These are phyloP conservation scores for Lucinisca nassula DNA, from an alignment of 2,888 invertebrate species.

Conservation along the genomic window DNA sequence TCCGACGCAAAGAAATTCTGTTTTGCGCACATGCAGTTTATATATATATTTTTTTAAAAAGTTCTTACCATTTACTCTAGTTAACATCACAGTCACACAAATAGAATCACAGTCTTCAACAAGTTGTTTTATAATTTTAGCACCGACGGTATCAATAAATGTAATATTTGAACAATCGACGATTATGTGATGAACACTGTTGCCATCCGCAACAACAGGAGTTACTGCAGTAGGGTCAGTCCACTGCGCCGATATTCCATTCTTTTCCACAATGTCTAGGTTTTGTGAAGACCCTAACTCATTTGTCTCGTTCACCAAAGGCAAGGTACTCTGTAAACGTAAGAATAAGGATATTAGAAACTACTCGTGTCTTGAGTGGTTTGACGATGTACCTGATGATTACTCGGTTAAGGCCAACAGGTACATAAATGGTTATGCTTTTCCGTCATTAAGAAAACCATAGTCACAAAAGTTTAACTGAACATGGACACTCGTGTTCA, in stretches of 20 bases:
- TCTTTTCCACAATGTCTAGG: slow-evolving; percentile 7
- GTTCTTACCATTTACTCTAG: slow-evolving; percentile 54
- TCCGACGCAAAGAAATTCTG: too few relatives aligned
- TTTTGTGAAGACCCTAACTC: slow-evolving; percentile 32
- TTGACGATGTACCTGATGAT: too few relatives aligned
- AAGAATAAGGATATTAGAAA: too few relatives aligned
- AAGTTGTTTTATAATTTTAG: slow-evolving; percentile 82
- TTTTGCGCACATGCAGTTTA: too few relatives aligned
- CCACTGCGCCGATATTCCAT: not conserved
- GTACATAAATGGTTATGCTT: too few relatives aligned
- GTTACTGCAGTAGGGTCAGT: not conserved
- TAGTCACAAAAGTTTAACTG: too few relatives aligned
- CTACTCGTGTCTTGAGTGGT: too few relatives aligned
- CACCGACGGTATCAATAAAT: slow-evolving; percentile 85
- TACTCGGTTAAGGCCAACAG: too few relatives aligned
- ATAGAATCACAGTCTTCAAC: slow-evolving; percentile 57
- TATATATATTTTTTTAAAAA: not conserved
- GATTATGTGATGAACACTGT: slow-evolving; percentile 79
- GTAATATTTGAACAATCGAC: slow-evolving; percentile 87
- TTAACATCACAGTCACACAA: slow-evolving; percentile 41
- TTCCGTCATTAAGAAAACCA: too few relatives aligned
- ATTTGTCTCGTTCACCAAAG: slow-evolving; percentile 58
- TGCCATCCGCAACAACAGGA: not conserved
- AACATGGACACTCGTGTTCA: too few relatives aligned
- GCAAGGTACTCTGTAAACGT: slow-evolving; percentile 45